phyloP scores from a whole-genome alignment of 2,888 invertebrate species.

The Rhorus exstirpatorius region DNA sequence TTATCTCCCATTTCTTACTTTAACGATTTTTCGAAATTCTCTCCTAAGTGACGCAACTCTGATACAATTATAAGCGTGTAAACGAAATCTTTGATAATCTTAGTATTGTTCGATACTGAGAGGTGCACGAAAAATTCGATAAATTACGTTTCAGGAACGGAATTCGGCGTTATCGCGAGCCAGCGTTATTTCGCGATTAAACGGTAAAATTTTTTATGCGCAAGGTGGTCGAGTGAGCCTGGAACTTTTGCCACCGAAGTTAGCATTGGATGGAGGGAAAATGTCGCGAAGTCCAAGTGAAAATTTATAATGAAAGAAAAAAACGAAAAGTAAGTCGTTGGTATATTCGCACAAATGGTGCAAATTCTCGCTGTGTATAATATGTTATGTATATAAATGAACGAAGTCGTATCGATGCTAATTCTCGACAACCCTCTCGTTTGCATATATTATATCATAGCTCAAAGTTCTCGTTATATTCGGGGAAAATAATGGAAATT shows the following conservation, averaged over 20 bases:
- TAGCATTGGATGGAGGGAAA: not conserved
- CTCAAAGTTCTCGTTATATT: not conserved
- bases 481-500: not conserved
- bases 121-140: too few species aligned
- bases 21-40: too few species aligned
- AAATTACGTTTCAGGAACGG: not conserved
- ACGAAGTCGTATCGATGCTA: constrained; percentile 59
- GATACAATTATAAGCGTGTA: too few species aligned
- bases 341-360: too few species aligned
- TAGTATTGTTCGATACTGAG: too few species aligned
- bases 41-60: too few species aligned
- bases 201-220: not conserved
- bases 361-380: too few species aligned
- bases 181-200: constrained; percentile 43
- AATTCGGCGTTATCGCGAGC: constrained; percentile 41
- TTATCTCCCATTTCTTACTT: too few species aligned
- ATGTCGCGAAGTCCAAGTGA: not conserved
- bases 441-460: constrained; percentile 42
- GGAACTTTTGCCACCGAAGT: not conserved
- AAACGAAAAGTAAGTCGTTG: not conserved
- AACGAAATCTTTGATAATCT: too few species aligned
- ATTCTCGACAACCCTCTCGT: constrained; percentile 37
- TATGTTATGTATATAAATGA: too few species aligned
- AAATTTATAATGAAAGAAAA: not conserved
- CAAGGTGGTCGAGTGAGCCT: too few species aligned